Evolutionary conservation across 2,797 vertebrate species (phyloP).

Genomic region (Catharus ustulatus): DNA sequence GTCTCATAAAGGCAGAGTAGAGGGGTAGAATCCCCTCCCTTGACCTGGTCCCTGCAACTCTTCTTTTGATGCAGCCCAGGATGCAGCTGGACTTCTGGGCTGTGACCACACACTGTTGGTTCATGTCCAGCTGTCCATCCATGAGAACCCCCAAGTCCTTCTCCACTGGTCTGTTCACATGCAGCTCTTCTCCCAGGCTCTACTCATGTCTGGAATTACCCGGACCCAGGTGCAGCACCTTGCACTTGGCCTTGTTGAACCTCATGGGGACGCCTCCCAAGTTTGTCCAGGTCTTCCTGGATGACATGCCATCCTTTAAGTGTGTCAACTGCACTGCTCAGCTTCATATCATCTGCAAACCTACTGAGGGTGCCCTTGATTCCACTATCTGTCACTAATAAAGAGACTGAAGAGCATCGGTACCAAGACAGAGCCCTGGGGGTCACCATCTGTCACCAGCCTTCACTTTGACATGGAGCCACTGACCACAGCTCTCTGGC

Average conservation of each 20-base stretch:
- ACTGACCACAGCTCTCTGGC: background rate
- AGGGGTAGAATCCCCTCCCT: background rate
- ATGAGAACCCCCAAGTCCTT: background rate
- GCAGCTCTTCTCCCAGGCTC: background rate
- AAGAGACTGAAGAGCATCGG: rapidly evolving
- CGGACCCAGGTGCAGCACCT: background rate
- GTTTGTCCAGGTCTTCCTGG: background rate
- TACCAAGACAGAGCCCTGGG: background rate
- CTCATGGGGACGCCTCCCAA: background rate
- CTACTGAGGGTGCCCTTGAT: background rate
- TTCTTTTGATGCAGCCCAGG: background rate
- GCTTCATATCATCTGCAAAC: background rate
- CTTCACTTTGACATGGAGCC: background rate
- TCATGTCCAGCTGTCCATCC: background rate
- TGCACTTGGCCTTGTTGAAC: background rate
- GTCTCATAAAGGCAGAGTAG: background rate
- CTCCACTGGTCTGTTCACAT: background rate
- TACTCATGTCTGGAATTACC: background rate
- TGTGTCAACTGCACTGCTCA: rapidly evolving
- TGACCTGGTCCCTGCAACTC: background rate
- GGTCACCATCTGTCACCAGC: background rate
- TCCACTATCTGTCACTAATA: background rate
- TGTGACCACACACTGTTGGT: rapidly evolving
- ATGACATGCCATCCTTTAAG: background rate
- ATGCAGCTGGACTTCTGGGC: background rate